phyloP scores from a whole-genome alignment of 2,797 vertebrate species.

The Liparis tanakae region DNA sequence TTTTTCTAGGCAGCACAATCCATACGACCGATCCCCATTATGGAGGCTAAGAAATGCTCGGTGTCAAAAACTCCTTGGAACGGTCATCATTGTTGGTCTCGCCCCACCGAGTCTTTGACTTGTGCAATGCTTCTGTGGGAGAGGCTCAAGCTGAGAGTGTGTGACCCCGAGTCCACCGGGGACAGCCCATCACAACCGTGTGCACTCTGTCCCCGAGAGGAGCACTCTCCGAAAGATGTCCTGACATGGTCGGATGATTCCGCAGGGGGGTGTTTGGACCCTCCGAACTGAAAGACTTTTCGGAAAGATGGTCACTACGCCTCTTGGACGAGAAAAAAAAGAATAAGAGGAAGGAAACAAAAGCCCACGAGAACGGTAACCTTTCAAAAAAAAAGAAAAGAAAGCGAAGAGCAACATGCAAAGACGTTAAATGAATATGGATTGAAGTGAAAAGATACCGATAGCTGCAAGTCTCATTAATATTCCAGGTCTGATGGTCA shows the following conservation, averaged over 20 bases:
- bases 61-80: conserved; percentile 44
- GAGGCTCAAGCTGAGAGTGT: conserved; percentile 27
- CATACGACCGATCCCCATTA: conserved; percentile 44
- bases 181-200: conserved; percentile 40
- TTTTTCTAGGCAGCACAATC: conserved; percentile 44
- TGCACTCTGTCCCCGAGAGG: conserved; percentile 41
- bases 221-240: conserved; percentile 45
- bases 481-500: conserved; percentile 18
- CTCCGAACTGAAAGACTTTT: conserved; percentile 12
- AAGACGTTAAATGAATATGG: neutral
- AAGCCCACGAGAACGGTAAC: neutral
- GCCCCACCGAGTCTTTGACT: conserved; percentile 39
- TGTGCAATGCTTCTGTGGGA: conserved; percentile 42
- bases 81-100: conserved; percentile 47
- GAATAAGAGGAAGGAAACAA: too few species aligned
- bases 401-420: conserved; percentile 4
- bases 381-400: neutral
- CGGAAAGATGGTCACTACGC: neutral
- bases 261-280: conserved; percentile 9
- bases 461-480: conserved; percentile 14
- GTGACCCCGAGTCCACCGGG: conserved; percentile 32
- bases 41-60: conserved; percentile 57
- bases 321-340: conserved; percentile 11
- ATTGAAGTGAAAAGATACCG: neutral
- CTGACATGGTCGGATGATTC: conserved; percentile 41